A percentile compares a stretch with the other conserved stretches of the same genome.
Conservation (phyloP, 2,888 invertebrate species). For the Phanerotoma sp. region DNA sequence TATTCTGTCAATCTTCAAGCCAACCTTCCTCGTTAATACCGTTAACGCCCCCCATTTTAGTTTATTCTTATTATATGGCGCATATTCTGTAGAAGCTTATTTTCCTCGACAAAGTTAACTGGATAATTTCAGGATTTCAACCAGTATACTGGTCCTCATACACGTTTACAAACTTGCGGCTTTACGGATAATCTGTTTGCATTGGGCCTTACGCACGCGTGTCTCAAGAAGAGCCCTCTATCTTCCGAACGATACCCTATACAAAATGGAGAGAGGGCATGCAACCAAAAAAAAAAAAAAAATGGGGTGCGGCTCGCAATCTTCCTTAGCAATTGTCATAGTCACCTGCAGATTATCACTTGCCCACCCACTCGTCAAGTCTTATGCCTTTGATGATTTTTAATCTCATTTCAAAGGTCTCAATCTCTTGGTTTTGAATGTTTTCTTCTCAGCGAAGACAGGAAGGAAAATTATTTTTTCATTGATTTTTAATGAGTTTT, state of each 20-base stretch:
- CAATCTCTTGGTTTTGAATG: too few species aligned
- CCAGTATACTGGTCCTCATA: conserved; percentile 36
- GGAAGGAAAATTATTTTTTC: too few species aligned
- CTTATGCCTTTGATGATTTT: conserved; percentile 8
- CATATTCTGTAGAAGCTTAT: conserved; percentile 15
- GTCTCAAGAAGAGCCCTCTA: conserved; percentile 2
- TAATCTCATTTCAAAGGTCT: neutral
- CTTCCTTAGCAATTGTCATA: conserved; percentile 43
- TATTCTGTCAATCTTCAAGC: neutral
- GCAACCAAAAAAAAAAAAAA: too few species aligned
- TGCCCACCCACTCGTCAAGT: conserved; percentile 42
- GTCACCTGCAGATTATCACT: conserved; percentile 54
- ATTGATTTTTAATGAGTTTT: too few species aligned
- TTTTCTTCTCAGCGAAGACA: too few species aligned
- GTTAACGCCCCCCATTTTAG: conserved; percentile 28
- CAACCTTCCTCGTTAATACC: conserved; percentile 29
- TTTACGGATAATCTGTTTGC: conserved; percentile 41
- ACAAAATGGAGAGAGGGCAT: neutral
- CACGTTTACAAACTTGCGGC: conserved; percentile 50
- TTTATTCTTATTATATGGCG: conserved; percentile 5
- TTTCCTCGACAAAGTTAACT: conserved; percentile 45
- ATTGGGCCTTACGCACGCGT: conserved; percentile 14
- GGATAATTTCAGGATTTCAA: conserved; percentile 49
- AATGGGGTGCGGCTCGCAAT: conserved; percentile 8
- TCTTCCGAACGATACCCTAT: neutral